Base-by-base conservation (phyloP, 1,140 invertebrate genomes). In the Megalopta genalis region DNA sequence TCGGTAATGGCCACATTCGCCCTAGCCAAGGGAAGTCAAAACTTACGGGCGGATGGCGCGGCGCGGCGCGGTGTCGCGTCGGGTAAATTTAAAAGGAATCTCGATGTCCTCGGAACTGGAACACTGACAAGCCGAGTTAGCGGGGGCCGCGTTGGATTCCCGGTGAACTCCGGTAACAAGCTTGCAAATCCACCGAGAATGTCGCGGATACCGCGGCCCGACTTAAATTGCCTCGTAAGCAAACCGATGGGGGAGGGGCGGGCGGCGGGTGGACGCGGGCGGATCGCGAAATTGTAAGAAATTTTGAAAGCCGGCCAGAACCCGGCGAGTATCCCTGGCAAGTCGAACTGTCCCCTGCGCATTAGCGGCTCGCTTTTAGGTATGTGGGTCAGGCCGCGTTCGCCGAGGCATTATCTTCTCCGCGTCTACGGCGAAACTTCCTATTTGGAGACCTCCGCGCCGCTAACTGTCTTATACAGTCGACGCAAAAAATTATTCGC, bases 111-210 rank as follows among this genome's bases (percentile, higher is more conserved):
- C 27, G 66, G 12, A 49, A 77, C 39, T 52, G 66, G 57, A 77
- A 46, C 73, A 57, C 39, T 66, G 64, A 66, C 64, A 66, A 68
- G 32, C 16, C 32, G 74, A 77, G 66, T 69, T 62, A 37, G 25
- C 54, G 1, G 12, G 18, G 37, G 27, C 9, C 54, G 54, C 25
- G 5, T 77, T 77, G 70, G 62, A 46, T 70, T 23, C 14, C 21
- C 2, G 18, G 16, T 54, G 5, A 70, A 69, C 66, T 69, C 37
- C n/a, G 66, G 42, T 77, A 77, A 77, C 66, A 62, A 77, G 74
- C 74, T 70, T 77, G 74, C 66, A 77, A 77, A 77, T 77, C 66
- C 74, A 18, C 25, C 54, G 74, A 70, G 70, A 77, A 77, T 77
- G 66, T 62, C 74, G 74, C 74, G 54, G n/a, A 46, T 69, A 18